Evolutionary conservation across 1,140 invertebrate species (phyloP).

Genomic region (Drosophila sechellia): DNA sequence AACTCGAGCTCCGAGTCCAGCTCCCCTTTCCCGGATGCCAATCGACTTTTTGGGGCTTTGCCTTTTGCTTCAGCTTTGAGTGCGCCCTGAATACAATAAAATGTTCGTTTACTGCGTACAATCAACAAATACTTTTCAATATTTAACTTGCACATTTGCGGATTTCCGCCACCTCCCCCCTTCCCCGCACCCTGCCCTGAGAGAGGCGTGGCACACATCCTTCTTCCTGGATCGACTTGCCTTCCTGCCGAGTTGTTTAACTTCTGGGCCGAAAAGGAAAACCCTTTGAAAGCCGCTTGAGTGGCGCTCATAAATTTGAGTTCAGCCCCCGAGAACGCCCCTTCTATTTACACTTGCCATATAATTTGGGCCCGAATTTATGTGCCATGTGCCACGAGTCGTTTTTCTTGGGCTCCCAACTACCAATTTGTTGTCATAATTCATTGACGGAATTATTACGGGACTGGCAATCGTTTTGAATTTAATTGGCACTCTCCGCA

Average conservation of each 20-base stretch:
- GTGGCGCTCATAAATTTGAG: slow-evolving; percentile 51
- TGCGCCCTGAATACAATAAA: slow-evolving; percentile 30
- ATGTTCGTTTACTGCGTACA: slow-evolving; percentile 46
- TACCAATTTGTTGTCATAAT: slow-evolving; percentile 72
- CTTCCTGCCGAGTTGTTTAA: slow-evolving; percentile 28
- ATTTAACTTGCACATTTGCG: slow-evolving; percentile 63
- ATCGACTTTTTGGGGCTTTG: slow-evolving; percentile 24
- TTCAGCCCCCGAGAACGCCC: slow-evolving; percentile 4
- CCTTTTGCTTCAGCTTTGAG: slow-evolving; percentile 2
- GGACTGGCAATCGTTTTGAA: slow-evolving; percentile 44
- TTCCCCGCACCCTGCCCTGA: background rate
- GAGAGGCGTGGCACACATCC: slow-evolving; percentile 33
- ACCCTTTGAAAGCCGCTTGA: slow-evolving; percentile 57
- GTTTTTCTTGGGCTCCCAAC: slow-evolving; percentile 45
- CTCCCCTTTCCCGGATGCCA: slow-evolving; percentile 24
- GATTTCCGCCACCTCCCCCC: slow-evolving; percentile 32
- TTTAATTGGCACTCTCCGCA: slow-evolving; percentile 61
- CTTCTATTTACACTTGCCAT: slow-evolving; percentile 40
- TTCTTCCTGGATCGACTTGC: slow-evolving; percentile 7
- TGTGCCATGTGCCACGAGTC: slow-evolving; percentile 49
- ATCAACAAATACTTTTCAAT: slow-evolving; percentile 69
- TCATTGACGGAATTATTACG: slow-evolving; percentile 72
- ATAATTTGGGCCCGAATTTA: slow-evolving; percentile 71
- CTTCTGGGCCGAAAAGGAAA: slow-evolving; percentile 23
- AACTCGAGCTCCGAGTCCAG: slow-evolving; percentile 6